A percentile compares a stretch with the other conserved stretches of the same genome.
phyloP scores from a whole-genome alignment of 2,113 vertebrate species.

The Gadus macrocephalus region DNA sequence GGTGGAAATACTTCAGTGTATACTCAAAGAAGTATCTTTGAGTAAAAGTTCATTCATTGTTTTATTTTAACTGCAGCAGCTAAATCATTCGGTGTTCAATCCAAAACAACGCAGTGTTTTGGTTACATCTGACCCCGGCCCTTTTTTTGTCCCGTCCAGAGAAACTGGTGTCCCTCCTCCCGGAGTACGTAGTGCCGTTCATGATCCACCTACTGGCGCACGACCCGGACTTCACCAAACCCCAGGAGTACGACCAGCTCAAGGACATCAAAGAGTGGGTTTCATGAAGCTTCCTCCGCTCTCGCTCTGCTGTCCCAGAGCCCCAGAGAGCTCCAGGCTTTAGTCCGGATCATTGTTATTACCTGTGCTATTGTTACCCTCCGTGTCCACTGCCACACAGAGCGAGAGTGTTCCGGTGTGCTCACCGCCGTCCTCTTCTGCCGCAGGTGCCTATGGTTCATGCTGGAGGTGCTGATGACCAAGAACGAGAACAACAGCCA shows the following conservation, averaged over 20 bases:
- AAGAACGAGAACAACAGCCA: slow-evolving; percentile 99
- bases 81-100: no score
- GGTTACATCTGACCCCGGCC: not conserved
- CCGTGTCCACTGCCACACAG: no score
- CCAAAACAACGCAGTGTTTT: not conserved
- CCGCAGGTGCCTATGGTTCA: slow-evolving; percentile 94
- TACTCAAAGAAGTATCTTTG: no score
- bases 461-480: slow-evolving; percentile 99
- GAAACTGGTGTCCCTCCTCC: slow-evolving; percentile 90
- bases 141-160: slow-evolving; percentile 68
- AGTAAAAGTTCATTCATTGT: no score
- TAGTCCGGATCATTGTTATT: no score
- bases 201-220: slow-evolving; percentile 98
- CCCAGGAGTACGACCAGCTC: slow-evolving; percentile 95
- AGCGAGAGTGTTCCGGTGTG: no score
- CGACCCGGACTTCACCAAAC: slow-evolving; percentile 98
- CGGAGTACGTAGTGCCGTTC: slow-evolving; percentile 96
- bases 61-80: no score
- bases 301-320: no score
- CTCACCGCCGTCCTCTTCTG: slow-evolving; percentile 5
- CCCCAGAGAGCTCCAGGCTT: no score
- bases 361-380: no score
- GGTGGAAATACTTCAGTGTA: no score
- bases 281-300: no score
- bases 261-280: slow-evolving; percentile 98